phyloP scores from a whole-genome alignment of 1,140 invertebrate genomes.

The Palaemon carinicauda region DNA sequence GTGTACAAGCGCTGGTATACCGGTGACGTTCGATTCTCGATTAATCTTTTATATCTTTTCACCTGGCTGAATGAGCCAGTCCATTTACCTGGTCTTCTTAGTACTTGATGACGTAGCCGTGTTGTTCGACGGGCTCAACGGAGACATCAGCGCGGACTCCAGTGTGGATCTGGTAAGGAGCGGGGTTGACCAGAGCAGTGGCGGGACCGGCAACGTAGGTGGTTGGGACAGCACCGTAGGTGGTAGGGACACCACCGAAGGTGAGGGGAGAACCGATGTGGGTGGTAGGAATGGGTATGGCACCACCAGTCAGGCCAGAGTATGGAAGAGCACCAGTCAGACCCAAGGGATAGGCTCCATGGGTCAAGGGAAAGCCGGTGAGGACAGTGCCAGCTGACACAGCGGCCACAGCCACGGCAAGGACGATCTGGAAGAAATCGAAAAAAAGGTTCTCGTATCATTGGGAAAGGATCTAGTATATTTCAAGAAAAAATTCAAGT shows the following conservation, averaged over 20 bases:
- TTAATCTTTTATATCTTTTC: too few relatives aligned
- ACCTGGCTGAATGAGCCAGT: too few relatives aligned
- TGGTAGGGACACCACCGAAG: background rate
- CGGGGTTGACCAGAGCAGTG: background rate
- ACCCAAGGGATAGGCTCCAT: background rate
- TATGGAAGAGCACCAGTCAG: background rate
- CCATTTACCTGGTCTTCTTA: background rate
- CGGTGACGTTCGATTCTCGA: too few relatives aligned
- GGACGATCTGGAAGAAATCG: background rate
- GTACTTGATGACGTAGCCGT: constrained; percentile 43
- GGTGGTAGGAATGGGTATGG: background rate
- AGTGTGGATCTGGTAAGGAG: constrained; percentile 17
- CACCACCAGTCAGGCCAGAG: background rate
- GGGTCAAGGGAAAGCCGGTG: background rate
- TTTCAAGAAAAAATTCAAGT: too few relatives aligned
- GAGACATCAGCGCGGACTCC: constrained; percentile 1
- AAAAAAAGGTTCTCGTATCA: background rate
- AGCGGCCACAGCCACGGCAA: background rate
- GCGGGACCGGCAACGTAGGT: background rate
- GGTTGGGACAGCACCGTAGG: background rate
- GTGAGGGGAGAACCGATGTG: background rate
- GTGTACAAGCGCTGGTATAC: too few relatives aligned
- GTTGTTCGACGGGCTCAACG: constrained; percentile 21
- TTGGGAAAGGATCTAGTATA: too few relatives aligned
- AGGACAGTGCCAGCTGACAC: background rate